Evolutionary conservation across 1,140 invertebrate species (phyloP), one percentile per base, ranked within the genome.

Genomic region (Vanessa atalanta): DNA sequence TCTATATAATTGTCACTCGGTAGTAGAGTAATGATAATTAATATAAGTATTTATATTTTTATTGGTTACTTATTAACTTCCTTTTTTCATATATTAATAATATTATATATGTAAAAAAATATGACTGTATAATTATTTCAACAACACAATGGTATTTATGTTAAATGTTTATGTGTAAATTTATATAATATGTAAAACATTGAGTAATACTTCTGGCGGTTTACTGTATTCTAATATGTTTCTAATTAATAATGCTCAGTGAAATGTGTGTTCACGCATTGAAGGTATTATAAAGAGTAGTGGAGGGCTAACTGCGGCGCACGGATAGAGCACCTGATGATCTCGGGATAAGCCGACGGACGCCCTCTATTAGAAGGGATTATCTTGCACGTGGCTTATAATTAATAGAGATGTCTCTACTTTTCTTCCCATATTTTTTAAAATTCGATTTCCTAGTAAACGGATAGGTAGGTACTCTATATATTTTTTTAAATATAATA

Each of bases 341-440:
- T 86, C 87, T 74, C 80, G 73, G 83, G 89, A 88, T 89, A 74
- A 89, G 71, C 79, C 79, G 82, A 63, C 83, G 83, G 69, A 73
- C 81, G 82, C 81, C 79, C 78, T 81, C 88, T 89, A 90, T 92
- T 91, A 92, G 83, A 72, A 55, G 65, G 84, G 90, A 92, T 92
- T 90, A 92, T 88, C 84, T 83, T 71, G 79, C 90, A 92, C 90
- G 90, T 92, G 90, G 69, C 85, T 47, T 68, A 20, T 80, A 73
- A 81, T 78, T 79, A 60, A 61, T 69, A 51, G 47, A 53, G 70
- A 60, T 73, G 55, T 77, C 78, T 80, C 53, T 47, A 72, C 70
- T 64, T n/a, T 47, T 68, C 12, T 16, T 66, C 63, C 66, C 72
- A 16, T 61, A 61, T 61, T 37, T 31, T 20, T 43, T 43, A 5